Evolutionary conservation across 2,113 vertebrate genomes (phyloP).

Genomic region (Oxygymnocypris stewartii): DNA sequence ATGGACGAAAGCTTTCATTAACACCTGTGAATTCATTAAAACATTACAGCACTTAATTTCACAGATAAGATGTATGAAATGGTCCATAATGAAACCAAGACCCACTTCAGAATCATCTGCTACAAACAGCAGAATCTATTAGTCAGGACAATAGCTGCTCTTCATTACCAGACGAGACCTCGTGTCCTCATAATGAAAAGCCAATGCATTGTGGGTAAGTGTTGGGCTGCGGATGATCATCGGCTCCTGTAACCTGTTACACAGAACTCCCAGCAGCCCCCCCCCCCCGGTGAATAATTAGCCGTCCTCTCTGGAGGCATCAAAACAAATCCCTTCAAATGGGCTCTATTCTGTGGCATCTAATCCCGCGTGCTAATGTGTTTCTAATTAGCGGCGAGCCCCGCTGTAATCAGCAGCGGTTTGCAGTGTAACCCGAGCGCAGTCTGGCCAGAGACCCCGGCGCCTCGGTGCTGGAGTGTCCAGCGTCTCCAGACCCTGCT

Average conservation of each 20-base stretch:
- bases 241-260: slow-evolving; percentile 78
- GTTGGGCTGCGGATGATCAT: slow-evolving; percentile 46
- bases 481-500: slow-evolving; percentile 54
- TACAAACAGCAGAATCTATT: background rate
- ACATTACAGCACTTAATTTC: slow-evolving; percentile 56
- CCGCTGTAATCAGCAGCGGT: slow-evolving; percentile 81
- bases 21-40: slow-evolving; percentile 72
- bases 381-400: slow-evolving; percentile 78
- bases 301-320: slow-evolving; percentile 71
- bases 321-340: slow-evolving; percentile 66
- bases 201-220: slow-evolving; percentile 52
- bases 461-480: slow-evolving; percentile 68
- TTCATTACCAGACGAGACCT: background rate
- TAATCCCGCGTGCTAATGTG: slow-evolving; percentile 75
- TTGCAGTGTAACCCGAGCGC: slow-evolving; percentile 77
- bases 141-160: background rate
- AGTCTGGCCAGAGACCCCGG: slow-evolving; percentile 61
- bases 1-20: slow-evolving; percentile 69
- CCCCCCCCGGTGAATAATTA: slow-evolving; percentile 77
- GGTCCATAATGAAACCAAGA: slow-evolving; percentile 7
- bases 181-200: background rate
- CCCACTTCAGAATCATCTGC: background rate
- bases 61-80: background rate
- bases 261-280: slow-evolving; percentile 77
- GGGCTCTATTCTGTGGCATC: slow-evolving; percentile 71